phyloP scores from a whole-genome alignment of 2,113 vertebrate species.

The cattle (Bos taurus) region ARS-UCD2.0 NC_037331.1:67149501-67150000 shows the following conservation, averaged over 20 bases:
- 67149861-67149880: not conserved
- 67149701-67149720: not conserved
- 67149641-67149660: not conserved
- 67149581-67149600: not conserved
- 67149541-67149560: not conserved
- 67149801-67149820: not conserved
- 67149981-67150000: not conserved
- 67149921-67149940: not conserved
- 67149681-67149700: not conserved
- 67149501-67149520: not conserved
- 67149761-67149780: not conserved
- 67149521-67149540: not conserved
- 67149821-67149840: not conserved
- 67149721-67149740: not conserved
- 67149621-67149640: not conserved
- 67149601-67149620: not conserved
- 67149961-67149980: not conserved
- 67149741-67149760: not conserved
- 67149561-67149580: not conserved
- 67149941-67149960: not conserved
- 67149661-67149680: not conserved
- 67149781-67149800: not conserved
- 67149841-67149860: not conserved
- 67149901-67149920: not conserved
- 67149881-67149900: rapidly evolving